A percentile compares a stretch with the other conserved stretches of the same genome.
phyloP scores from a whole-genome alignment of 1,140 invertebrate genomes.

The Magallana angulata region DNA sequence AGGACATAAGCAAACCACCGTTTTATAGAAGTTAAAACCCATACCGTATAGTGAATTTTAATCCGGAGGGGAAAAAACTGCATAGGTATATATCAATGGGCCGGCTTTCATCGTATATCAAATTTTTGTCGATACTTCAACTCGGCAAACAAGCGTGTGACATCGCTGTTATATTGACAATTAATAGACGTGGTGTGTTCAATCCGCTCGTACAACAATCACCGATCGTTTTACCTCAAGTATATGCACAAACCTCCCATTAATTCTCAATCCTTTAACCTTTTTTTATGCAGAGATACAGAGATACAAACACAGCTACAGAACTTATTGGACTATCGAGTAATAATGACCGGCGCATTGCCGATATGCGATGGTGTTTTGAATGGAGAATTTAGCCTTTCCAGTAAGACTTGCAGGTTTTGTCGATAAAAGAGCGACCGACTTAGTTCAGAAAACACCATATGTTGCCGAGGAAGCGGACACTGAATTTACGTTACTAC shows the following conservation, averaged over 20 bases:
- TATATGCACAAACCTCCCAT: not conserved
- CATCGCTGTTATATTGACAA: constrained; percentile 21
- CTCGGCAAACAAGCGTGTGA: not conserved
- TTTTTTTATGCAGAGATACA: not conserved
- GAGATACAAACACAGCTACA: not conserved
- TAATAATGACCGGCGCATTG: not conserved
- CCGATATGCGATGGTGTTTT: constrained; percentile 2
- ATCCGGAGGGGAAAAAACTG: too few species aligned
- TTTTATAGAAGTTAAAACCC: too few species aligned
- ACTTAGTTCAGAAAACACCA: constrained; percentile 33
- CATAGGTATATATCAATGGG: too few species aligned
- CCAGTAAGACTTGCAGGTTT: not conserved
- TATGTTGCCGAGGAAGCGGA: constrained; percentile 10
- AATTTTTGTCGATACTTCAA: constrained; percentile 9
- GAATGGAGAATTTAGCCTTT: not conserved
- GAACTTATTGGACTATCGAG: not conserved
- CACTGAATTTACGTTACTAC: constrained; percentile 9
- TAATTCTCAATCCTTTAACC: constrained; percentile 8
- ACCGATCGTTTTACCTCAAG: not conserved
- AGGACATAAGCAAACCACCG: too few species aligned
- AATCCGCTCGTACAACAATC: not conserved
- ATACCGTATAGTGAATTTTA: too few species aligned
- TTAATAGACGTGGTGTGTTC: not conserved
- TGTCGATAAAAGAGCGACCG: constrained; percentile 17
- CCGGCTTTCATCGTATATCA: not conserved